phyloP scores from a whole-genome alignment of 2,797 vertebrate species.

The Limosa lapponica region DNA sequence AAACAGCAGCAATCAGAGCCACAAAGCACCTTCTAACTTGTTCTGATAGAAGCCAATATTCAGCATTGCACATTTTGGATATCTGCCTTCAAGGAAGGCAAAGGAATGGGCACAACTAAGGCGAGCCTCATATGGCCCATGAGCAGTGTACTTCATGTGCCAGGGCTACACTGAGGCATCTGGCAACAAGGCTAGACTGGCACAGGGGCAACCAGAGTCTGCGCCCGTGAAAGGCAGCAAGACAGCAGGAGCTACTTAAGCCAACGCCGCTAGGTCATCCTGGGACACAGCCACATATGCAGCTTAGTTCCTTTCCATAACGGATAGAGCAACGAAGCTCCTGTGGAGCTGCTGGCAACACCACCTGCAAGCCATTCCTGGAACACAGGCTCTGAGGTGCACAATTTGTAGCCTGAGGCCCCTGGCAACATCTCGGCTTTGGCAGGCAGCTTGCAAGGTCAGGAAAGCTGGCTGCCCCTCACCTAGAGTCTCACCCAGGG shows the following conservation, averaged over 20 bases:
- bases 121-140: accelerated
- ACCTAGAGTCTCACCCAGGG: background rate
- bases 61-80: background rate
- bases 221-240: accelerated
- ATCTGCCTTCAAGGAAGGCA: background rate
- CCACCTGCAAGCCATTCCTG: background rate
- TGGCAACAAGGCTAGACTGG: background rate
- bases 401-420: background rate
- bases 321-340: accelerated
- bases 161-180: background rate
- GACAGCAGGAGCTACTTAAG: background rate
- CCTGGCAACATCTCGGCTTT: background rate
- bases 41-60: background rate
- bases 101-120: background rate
- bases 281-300: background rate
- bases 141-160: background rate
- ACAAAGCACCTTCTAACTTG: accelerated
- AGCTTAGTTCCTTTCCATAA: background rate
- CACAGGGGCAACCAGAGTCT: accelerated
- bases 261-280: background rate
- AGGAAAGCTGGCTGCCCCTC: background rate
- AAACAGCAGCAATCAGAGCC: background rate
- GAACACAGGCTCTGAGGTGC: background rate
- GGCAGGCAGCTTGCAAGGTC: background rate
- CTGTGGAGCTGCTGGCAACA: background rate